Conservation (phyloP, 2,113 vertebrate genomes). For the Oenanthe melanoleuca region DNA sequence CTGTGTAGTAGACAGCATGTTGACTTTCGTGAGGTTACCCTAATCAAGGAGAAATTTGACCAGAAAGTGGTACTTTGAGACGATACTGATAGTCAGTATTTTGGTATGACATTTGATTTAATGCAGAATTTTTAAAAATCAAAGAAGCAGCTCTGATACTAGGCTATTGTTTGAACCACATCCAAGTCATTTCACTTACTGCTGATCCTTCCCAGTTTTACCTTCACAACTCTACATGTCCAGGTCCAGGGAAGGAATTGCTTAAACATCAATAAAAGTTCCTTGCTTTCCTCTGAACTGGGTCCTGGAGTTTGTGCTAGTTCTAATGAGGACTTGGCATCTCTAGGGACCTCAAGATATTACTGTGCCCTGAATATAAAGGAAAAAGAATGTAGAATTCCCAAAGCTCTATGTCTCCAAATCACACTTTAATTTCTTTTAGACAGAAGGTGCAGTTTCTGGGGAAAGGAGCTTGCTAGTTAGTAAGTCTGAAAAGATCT, state of each 20-base stretch:
- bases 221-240: not conserved
- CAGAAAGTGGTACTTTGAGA: not conserved
- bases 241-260: not conserved
- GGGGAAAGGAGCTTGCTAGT: not conserved
- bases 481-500: not conserved
- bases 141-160: not conserved
- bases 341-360: not conserved
- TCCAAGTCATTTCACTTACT: not conserved
- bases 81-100: not conserved
- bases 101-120: not conserved
- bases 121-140: not conserved
- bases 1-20: not conserved
- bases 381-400: not conserved
- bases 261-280: not conserved
- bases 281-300: not conserved
- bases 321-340: not conserved
- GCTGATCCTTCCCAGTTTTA: not conserved
- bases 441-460: not conserved
- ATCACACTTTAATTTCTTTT: conserved; percentile 10
- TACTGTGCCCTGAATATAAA: not conserved
- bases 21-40: not conserved
- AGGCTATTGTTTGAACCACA: not conserved
- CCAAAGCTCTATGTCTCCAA: not conserved
- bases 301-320: not conserved
- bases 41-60: not conserved